Conservation (phyloP, 2,888 invertebrate species). For the Boloria selene region DNA sequence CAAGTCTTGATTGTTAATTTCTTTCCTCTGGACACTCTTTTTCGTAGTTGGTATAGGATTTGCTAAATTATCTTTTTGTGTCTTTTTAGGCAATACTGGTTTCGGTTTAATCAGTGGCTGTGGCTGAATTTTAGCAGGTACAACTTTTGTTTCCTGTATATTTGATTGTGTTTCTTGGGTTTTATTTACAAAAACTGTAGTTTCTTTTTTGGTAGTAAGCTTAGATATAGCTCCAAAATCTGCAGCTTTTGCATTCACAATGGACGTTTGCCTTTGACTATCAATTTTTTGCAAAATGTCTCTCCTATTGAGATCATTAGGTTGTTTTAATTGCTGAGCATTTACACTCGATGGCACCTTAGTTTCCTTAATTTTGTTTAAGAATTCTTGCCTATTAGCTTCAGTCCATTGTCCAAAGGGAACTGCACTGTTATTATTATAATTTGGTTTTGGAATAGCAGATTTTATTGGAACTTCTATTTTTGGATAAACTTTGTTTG, state of each 20-base stretch:
- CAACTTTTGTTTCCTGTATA: constrained; percentile 25
- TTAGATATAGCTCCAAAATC: constrained; percentile 52
- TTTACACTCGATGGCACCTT: constrained; percentile 60
- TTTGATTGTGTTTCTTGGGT: constrained; percentile 31
- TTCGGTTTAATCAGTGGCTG: constrained; percentile 43
- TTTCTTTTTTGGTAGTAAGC: constrained; percentile 56
- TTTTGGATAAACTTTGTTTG: constrained; percentile 26
- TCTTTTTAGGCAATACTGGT: constrained; percentile 43
- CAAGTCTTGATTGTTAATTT: constrained; percentile 66
- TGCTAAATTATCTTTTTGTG: constrained; percentile 43
- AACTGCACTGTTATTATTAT: constrained; percentile 65
- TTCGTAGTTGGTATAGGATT: constrained; percentile 42
- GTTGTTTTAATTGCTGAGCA: constrained; percentile 71
- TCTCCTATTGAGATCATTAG: constrained; percentile 73
- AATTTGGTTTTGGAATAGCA: constrained; percentile 51
- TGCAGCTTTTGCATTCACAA: constrained; percentile 54
- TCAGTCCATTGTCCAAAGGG: constrained; percentile 79
- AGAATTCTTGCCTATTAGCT: constrained; percentile 71
- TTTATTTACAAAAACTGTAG: constrained; percentile 56
- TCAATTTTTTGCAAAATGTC: constrained; percentile 74
- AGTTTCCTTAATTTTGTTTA: constrained; percentile 70
- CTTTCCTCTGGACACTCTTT: constrained; percentile 51
- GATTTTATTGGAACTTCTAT: constrained; percentile 41
- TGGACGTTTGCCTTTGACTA: constrained; percentile 64
- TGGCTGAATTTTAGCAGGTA: constrained; percentile 27